Evolutionary conservation across 2,113 vertebrate genomes (phyloP).

Genomic region (Casuarius casuarius): DNA sequence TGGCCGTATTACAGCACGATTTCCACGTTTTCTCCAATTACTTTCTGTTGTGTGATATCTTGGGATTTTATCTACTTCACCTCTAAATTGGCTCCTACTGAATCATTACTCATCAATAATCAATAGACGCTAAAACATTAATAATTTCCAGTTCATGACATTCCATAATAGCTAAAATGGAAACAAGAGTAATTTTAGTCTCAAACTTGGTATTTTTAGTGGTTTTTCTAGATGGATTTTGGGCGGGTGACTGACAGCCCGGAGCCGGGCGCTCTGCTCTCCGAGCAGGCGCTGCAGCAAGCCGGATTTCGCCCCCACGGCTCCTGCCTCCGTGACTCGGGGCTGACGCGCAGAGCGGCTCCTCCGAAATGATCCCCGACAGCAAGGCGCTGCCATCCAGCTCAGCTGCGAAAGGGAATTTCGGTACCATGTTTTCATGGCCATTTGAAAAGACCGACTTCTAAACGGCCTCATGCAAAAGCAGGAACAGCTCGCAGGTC

Average conservation of each 20-base stretch:
- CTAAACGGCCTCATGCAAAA: not conserved
- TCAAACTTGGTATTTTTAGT: not conserved
- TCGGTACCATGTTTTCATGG: accelerated
- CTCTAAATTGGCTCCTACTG: not conserved
- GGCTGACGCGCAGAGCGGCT: not conserved
- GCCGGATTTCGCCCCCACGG: not conserved
- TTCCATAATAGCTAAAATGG: not conserved
- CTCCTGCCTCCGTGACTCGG: not conserved
- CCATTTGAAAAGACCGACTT: not conserved
- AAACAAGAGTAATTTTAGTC: conserved; percentile 12
- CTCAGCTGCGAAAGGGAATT: accelerated
- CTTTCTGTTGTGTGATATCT: not conserved
- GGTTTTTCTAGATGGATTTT: not conserved
- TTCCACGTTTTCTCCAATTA: not conserved
- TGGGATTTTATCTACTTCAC: not conserved
- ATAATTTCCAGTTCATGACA: conserved; percentile 5
- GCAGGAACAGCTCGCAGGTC: not conserved
- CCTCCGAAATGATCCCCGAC: not conserved
- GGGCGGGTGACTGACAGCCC: not conserved
- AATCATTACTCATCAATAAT: conserved; percentile 17
- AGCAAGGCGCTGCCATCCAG: not conserved
- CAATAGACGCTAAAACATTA: not conserved
- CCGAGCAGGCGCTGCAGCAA: not conserved
- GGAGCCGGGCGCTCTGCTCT: not conserved
- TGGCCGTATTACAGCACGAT: not conserved